phyloP scores from a whole-genome alignment of 2,888 invertebrate species.

The Dimorphilus gyrociliatus region DNA sequence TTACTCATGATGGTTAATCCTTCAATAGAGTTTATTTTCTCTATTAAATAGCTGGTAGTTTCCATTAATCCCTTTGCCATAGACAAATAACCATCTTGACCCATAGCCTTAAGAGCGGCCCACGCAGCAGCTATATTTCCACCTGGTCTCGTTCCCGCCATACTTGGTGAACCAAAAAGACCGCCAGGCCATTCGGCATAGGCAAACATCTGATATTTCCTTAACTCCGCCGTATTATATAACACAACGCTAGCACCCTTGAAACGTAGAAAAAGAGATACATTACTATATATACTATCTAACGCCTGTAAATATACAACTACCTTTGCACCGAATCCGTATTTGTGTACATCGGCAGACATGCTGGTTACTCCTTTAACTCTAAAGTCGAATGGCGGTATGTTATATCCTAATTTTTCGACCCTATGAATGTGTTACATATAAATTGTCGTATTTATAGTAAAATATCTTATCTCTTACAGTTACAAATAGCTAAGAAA shows the following conservation, averaged over 20 bases:
- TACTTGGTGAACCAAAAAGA: constrained; percentile 29
- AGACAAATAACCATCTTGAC: constrained; percentile 23
- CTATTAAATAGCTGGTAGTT: constrained; percentile 18
- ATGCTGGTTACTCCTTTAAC: constrained; percentile 29
- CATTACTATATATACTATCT: not conserved
- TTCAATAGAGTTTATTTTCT: constrained; percentile 18
- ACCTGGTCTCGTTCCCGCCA: constrained; percentile 33
- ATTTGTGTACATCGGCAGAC: constrained; percentile 32
- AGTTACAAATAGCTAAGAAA: not conserved
- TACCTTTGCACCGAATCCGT: constrained; percentile 32
- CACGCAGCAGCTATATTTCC: constrained; percentile 31
- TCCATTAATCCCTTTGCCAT: constrained; percentile 24
- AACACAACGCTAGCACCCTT: constrained; percentile 31
- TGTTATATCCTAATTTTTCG: constrained; percentile 25
- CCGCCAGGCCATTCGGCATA: constrained; percentile 33
- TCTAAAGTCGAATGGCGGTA: constrained; percentile 28
- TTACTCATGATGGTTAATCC: constrained; percentile 24
- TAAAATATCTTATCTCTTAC: not conserved
- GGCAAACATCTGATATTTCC: constrained; percentile 27
- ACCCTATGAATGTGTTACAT: constrained; percentile 16
- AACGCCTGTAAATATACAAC: not conserved
- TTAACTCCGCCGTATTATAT: constrained; percentile 20
- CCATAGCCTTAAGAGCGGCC: constrained; percentile 23
- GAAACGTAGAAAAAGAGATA: not conserved
- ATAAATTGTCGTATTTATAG: not conserved